These are phyloP conservation scores for Peromyscus polionotus DNA, from an alignment of 2,113 vertebrate species.

Conservation along the genomic window DNA sequence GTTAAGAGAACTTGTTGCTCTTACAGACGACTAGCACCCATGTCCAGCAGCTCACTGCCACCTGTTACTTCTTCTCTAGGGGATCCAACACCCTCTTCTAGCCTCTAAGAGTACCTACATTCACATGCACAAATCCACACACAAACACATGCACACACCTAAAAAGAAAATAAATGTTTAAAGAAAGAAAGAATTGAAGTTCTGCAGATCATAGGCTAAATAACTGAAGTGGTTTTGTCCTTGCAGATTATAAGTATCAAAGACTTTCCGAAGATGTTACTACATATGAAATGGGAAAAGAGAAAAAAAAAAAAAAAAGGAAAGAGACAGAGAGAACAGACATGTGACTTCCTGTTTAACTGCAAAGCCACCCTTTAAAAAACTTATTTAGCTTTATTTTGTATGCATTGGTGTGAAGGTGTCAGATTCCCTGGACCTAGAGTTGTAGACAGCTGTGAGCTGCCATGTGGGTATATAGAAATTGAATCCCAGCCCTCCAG, in stretches of 20 bases:
- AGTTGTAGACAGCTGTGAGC: background rate
- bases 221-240: background rate
- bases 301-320: background rate
- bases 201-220: background rate
- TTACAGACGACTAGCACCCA: background rate
- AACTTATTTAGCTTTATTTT: background rate
- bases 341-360: slow-evolving; percentile 9
- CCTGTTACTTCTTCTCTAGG: background rate
- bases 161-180: background rate
- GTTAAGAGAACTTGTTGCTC: background rate
- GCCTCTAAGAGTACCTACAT: background rate
- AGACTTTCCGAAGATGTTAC: background rate
- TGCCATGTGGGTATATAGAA: background rate
- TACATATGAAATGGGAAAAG: background rate
- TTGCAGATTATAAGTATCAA: background rate
- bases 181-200: background rate
- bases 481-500: background rate
- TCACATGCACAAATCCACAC: background rate
- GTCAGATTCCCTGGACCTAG: background rate
- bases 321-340: background rate
- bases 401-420: background rate
- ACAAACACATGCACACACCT: background rate
- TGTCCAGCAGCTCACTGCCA: background rate
- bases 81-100: background rate
- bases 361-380: background rate